Base-by-base conservation (phyloP, 2,113 vertebrate species). In the Neodon shergylaensis region DNA sequence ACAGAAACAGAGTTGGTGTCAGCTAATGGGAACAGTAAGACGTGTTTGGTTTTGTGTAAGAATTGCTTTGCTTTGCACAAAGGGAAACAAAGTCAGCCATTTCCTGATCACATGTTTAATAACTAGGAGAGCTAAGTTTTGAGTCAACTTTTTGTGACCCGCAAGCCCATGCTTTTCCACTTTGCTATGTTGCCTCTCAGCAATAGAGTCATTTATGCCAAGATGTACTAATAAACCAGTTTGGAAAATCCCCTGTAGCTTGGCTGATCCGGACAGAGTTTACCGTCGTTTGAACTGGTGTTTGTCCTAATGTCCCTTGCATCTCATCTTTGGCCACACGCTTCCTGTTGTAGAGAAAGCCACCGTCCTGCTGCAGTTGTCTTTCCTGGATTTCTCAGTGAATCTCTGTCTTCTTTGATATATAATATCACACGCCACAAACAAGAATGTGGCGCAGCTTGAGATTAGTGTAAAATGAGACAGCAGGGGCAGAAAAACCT, bases 361-460 rank as follows among this genome's bases (percentile, higher is more conserved):
- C 89, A 44, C 89, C 65, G 68, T 63, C 63, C 78, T 11, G 7
- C 47, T 96, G 47, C 28, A 79, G 68, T 97, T 70, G 90, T 94
- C 88, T 96, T 97, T 94, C 78, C 28, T 95, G 95, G 70, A 96
- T 97, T 98, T 96, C 90, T 94, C 91, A 96, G 52, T 61, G 90
- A 95, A 95, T 54, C 90, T 74, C 84, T 97, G 49, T 81, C 44
- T 5, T 92, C 88, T 97, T 94, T 98, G 93, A 87, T 97, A 97
- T 96, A 54, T 87, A 95, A 83, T 94, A 79, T 88, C 94, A 92
- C 87, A 77, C 33, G 63, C 92, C 39, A 92, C 86, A 93, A 36
- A 85, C 31, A 95, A 92, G 92, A 86, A 58, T 16, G 31, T 47
- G 83, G 58, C 68, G 12, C 77, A 77, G 77, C 65, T 92, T 74